Base-by-base conservation (phyloP, 2,797 vertebrate species). In the Xenops minutus region DNA sequence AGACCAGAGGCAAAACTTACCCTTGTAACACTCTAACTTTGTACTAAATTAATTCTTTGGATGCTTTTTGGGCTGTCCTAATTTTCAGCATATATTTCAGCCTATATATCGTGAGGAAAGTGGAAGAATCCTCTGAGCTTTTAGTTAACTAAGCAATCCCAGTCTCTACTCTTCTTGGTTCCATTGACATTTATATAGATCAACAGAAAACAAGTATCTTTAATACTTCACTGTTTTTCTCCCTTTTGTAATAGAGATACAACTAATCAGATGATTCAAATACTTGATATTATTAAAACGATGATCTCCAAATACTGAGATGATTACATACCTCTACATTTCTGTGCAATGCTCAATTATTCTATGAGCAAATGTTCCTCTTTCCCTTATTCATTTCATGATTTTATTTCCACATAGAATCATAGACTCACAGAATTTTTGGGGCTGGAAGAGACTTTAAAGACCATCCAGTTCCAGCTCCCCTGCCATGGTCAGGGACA, bases 381-480 rank as follows among this genome's bases (percentile, higher is more conserved):
- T 43, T 85, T 66, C 6, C 21, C 36, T 88, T 22, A 12, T 24
- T 59, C 4, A 20, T 29, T 7, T 41, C 0, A n/a, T 55, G 5
- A 22, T 58, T 39, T 93, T 51, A 37, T 83, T 89, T 69, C 51
- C 37, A 13, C 14, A 12, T 16, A 44, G 29, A 77, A 34, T 51
- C 20, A 37, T 1, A 22, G 27, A 41, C 27, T 6, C 27, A 12
- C n/a, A 64, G 37, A 64, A 58, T 12, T 10, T 3, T 71, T 77
- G 51, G 51, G 6, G 24, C 39, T 71, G 49, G n/a, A 69, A 76
- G 3, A 29, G 56, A 26, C 20, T 6, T 49, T 64, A 5, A 71
- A 39, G 20, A 12, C 15, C 8, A 15, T 14, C 32, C 8, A 3
- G 11, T 30, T 58, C n/a, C 5, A 55, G 26, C 1, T 54, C 1